Evolutionary conservation across 2,797 vertebrate species (phyloP).

Genomic region (Gambusia yucatana): DNA sequence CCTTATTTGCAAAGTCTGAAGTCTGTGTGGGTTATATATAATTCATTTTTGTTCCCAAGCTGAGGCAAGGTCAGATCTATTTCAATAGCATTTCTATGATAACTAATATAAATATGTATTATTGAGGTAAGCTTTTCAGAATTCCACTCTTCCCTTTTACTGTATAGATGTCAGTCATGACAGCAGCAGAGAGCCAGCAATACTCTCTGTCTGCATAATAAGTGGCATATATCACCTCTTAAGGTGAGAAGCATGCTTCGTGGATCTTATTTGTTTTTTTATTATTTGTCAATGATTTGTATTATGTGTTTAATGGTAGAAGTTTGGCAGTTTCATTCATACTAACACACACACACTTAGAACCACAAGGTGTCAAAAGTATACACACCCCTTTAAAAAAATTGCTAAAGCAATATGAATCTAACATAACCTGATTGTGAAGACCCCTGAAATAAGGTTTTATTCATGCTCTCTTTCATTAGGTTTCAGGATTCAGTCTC

Average conservation of each 20-base stretch:
- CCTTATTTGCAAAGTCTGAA: conserved; percentile 69
- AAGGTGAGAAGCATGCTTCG: conserved; percentile 2
- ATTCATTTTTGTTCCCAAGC: conserved; percentile 73
- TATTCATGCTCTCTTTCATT: not conserved
- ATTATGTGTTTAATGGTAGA: not conserved
- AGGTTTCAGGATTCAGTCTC: not conserved
- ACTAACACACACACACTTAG: not conserved
- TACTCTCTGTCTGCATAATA: conserved; percentile 29
- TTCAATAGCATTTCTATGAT: conserved; percentile 63
- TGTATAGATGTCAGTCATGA: conserved; percentile 59
- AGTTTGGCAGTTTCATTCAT: not conserved
- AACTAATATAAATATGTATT: conserved; percentile 74
- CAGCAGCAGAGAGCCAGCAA: conserved; percentile 20
- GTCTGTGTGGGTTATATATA: conserved; percentile 75
- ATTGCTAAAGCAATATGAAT: not conserved
- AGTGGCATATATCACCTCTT: not conserved
- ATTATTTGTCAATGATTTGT: conserved; percentile 8
- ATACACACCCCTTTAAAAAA: not conserved
- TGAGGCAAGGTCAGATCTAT: conserved; percentile 68
- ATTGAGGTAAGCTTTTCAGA: conserved; percentile 44
- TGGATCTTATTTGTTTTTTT: conserved; percentile 23
- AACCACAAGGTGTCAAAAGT: not conserved
- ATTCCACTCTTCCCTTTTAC: conserved; percentile 30
- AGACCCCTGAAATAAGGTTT: not conserved
- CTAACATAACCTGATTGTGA: not conserved